These are phyloP conservation scores for Theretra japonica DNA, from an alignment of 2,888 invertebrate species.

Conservation along the genomic window DNA sequence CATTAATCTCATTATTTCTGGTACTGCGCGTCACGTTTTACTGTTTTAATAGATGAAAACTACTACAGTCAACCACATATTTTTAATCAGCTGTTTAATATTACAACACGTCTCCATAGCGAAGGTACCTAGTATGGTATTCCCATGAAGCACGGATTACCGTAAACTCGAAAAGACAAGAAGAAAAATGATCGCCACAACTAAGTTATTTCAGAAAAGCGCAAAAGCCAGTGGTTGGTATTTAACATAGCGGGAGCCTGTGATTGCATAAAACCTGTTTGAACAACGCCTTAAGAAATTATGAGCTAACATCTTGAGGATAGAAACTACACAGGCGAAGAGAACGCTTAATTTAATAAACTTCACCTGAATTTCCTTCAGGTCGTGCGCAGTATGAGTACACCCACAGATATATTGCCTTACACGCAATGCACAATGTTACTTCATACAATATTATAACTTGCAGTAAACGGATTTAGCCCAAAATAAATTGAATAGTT, in stretches of 20 bases:
- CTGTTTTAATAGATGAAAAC: slow-evolving; percentile 8
- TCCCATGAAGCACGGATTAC: no score
- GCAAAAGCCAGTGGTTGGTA: slow-evolving; percentile 60
- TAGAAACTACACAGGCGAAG: slow-evolving; percentile 24
- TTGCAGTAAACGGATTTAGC: background rate
- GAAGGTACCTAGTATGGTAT: no score
- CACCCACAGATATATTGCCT: background rate
- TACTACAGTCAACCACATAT: background rate
- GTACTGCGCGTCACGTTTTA: background rate
- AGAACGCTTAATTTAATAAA: slow-evolving; percentile 11
- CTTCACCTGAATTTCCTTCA: background rate
- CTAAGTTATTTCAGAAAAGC: slow-evolving; percentile 37
- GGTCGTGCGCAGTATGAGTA: background rate
- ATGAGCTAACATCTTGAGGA: slow-evolving; percentile 40
- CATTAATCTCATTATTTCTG: slow-evolving; percentile 17
- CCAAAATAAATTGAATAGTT: background rate
- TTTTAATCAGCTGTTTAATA: background rate
- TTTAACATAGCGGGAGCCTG: slow-evolving; percentile 48
- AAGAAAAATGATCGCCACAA: background rate
- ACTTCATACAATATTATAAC: background rate
- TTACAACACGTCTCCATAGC: no score
- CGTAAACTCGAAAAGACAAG: background rate
- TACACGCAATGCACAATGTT: background rate
- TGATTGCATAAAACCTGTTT: slow-evolving; percentile 56
- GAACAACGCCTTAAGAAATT: slow-evolving; percentile 42